A percentile compares a stretch with the other conserved stretches of the same genome.
Evolutionary conservation across 2,888 invertebrate genomes (phyloP).

Genomic region (Drosophila dives): DNA sequence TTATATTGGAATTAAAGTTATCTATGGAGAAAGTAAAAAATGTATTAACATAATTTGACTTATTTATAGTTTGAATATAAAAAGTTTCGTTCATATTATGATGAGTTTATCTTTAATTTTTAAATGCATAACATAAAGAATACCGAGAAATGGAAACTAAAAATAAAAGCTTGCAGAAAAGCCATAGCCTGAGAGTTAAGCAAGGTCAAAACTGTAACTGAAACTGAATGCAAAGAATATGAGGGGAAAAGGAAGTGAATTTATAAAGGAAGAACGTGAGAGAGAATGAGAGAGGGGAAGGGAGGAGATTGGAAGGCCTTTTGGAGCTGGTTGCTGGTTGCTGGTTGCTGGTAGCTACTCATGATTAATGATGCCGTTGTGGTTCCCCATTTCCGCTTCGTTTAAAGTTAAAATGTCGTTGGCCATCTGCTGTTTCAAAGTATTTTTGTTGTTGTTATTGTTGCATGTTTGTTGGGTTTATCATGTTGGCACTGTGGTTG

Average conservation of each 20-base stretch:
- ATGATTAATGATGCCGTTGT: conserved; percentile 75
- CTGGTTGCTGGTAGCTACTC: conserved; percentile 44
- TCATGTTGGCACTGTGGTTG: conserved; percentile 61
- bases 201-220: conserved; percentile 48
- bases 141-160: neutral
- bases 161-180: conserved; percentile 15
- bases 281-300: neutral
- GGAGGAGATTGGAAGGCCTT: conserved; percentile 5
- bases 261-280: neutral
- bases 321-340: conserved; percentile 14
- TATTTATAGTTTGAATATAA: neutral
- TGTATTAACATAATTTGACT: neutral
- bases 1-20: neutral
- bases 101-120: neutral
- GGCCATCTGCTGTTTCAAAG: conserved; percentile 47
- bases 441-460: conserved; percentile 22
- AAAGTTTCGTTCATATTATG: neutral
- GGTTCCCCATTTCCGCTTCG: conserved; percentile 72
- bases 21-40: neutral
- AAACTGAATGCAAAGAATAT: conserved; percentile 17
- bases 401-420: conserved; percentile 74
- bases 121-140: neutral
- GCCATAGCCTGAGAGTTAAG: conserved; percentile 33
- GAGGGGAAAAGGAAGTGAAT: neutral
- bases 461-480: conserved; percentile 24